Conservation (phyloP, 2,888 invertebrate genomes). For the Drosophila melanocephala region DNA sequence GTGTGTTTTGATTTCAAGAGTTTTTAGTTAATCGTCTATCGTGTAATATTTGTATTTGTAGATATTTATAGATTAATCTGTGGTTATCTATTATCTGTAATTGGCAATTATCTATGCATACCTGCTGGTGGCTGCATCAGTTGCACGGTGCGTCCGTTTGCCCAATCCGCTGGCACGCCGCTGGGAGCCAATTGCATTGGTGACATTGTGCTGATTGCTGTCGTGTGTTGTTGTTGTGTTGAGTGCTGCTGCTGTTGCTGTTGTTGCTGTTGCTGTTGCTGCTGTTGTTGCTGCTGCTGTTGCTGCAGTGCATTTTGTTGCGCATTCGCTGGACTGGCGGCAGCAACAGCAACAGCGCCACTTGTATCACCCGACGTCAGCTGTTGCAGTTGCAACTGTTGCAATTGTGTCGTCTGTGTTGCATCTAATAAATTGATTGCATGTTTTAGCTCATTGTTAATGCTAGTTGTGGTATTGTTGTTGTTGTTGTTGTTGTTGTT, state of each 20-base stretch:
- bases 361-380: constrained; percentile 73
- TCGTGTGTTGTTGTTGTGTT: constrained; percentile 87
- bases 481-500: constrained; percentile 27
- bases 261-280: constrained; percentile 59
- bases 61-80: background rate
- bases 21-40: background rate
- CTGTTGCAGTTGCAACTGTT: constrained; percentile 86
- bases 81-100: background rate
- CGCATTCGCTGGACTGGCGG: constrained; percentile 83
- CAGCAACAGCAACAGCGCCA: constrained; percentile 61
- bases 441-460: constrained; percentile 77
- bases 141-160: constrained; percentile 90
- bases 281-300: constrained; percentile 78
- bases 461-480: constrained; percentile 18
- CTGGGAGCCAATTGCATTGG: constrained; percentile 89
- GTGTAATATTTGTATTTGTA: background rate
- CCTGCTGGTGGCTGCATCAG: constrained; percentile 90
- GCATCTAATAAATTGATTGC: constrained; percentile 85
- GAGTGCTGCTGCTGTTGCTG: constrained; percentile 86
- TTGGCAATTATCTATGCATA: background rate
- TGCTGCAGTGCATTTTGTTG: constrained; percentile 83
- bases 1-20: background rate
- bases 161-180: constrained; percentile 88
- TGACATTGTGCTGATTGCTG: constrained; percentile 92
- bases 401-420: constrained; percentile 85